Conservation (phyloP, 2,797 vertebrate species). For the Bradypus variegatus region DNA sequence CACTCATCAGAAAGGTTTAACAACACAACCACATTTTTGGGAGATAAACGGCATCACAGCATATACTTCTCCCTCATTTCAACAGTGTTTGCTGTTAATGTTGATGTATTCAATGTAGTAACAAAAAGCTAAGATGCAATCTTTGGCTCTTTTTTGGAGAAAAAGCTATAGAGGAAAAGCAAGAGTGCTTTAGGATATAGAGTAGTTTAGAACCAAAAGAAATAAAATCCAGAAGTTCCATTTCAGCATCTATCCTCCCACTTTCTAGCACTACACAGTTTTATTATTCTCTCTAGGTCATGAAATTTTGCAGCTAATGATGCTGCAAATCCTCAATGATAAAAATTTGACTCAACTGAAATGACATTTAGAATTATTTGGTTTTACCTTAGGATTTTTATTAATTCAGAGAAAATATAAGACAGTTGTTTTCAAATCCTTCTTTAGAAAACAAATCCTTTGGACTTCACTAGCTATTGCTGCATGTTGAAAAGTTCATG, state of each 20-base stretch:
- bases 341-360: background rate
- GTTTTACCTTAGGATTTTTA: slow-evolving; percentile 7
- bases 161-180: background rate
- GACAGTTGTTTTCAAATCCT: background rate
- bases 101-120: background rate
- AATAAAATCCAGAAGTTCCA: background rate
- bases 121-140: background rate
- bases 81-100: background rate
- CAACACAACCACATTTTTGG: background rate
- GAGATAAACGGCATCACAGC: background rate
- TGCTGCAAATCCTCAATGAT: background rate
- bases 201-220: background rate
- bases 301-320: background rate
- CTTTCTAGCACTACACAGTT: background rate
- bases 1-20: slow-evolving; percentile 1
- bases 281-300: background rate
- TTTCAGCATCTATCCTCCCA: background rate
- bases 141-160: background rate
- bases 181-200: background rate
- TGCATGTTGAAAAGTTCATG: background rate
- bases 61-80: background rate
- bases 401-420: background rate
- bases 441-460: background rate
- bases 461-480: background rate
- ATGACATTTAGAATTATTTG: background rate